Evolutionary conservation across 23 tunicate genomes (phyloP).

Genomic region (Halocynthia roretzi): DNA sequence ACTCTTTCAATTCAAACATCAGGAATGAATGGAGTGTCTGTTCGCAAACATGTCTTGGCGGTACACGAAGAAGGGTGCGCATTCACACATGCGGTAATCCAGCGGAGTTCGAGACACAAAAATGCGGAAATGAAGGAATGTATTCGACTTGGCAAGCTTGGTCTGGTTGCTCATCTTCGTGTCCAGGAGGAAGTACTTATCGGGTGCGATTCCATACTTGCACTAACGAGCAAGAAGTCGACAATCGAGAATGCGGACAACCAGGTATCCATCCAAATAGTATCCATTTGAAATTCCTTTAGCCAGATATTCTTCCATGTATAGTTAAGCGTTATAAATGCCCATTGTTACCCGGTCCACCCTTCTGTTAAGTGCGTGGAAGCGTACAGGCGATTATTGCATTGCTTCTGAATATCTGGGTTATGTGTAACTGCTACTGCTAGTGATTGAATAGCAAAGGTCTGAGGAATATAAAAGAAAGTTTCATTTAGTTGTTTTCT

Average conservation of each 20-base stretch:
- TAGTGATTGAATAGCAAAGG: too few species aligned
- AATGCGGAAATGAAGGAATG: constrained; percentile 34
- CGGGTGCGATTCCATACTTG: constrained; percentile 37
- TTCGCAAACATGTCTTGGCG: constrained; percentile 44
- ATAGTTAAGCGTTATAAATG: too few species aligned
- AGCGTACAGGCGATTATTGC: too few species aligned
- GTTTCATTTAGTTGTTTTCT: too few species aligned
- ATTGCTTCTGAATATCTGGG: not conserved
- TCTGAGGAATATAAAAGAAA: too few species aligned
- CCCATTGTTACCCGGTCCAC: not conserved
- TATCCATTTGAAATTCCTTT: too few species aligned
- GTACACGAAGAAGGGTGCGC: constrained; percentile 18
- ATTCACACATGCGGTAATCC: constrained; percentile 50
- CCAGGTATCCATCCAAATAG: constrained; percentile 18
- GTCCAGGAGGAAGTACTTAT: constrained; percentile 29
- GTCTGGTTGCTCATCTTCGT: constrained; percentile 35
- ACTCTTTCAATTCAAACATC: not conserved
- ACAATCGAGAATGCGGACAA: constrained; percentile 54
- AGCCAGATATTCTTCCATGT: not conserved
- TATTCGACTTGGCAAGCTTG: constrained; percentile 28
- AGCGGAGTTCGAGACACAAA: constrained; percentile 37
- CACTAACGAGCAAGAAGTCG: constrained; percentile 17
- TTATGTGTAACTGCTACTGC: too few species aligned
- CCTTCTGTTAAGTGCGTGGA: not conserved
- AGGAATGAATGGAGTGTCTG: constrained; percentile 57